phyloP scores from a whole-genome alignment of 2,888 invertebrate genomes.

The Orthonychiurus folsomi region DNA sequence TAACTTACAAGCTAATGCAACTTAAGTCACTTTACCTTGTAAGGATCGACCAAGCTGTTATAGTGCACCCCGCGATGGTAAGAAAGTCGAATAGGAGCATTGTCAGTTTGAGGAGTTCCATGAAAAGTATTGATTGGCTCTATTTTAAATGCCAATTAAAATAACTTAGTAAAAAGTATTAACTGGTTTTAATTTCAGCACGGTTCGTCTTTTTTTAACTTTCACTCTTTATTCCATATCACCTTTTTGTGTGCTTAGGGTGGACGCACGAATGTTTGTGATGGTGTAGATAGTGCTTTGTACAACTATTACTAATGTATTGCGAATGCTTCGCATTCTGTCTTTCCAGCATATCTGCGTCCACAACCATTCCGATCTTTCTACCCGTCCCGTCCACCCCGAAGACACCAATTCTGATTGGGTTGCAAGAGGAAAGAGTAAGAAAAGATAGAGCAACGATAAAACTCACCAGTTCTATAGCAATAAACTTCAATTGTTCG shows the following conservation, averaged over 20 bases:
- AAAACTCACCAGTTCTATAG: constrained; percentile 60
- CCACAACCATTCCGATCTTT: too few species aligned
- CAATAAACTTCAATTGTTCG: constrained; percentile 78
- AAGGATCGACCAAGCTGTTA: constrained; percentile 78
- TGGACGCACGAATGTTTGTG: too few species aligned
- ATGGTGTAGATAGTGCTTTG: too few species aligned
- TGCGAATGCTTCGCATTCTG: too few species aligned
- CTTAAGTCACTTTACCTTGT: constrained; percentile 48
- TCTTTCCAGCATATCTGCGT: too few species aligned
- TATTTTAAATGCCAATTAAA: constrained; percentile 43
- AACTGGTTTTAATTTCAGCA: too few species aligned
- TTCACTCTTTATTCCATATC: too few species aligned
- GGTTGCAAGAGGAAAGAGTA: not conserved
- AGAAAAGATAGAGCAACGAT: not conserved
- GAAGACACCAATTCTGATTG: too few species aligned
- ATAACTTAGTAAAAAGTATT: constrained; percentile 32
- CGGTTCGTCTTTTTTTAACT: too few species aligned
- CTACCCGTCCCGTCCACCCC: too few species aligned
- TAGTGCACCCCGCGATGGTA: constrained; percentile 82
- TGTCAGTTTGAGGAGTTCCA: constrained; percentile 59
- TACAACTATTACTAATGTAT: too few species aligned
- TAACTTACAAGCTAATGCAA: not conserved
- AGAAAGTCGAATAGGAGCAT: constrained; percentile 70
- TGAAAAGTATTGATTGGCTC: constrained; percentile 83
- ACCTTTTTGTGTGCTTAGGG: too few species aligned